Base-by-base conservation (phyloP, 2,113 vertebrate genomes). In the Lates calcarifer region DNA sequence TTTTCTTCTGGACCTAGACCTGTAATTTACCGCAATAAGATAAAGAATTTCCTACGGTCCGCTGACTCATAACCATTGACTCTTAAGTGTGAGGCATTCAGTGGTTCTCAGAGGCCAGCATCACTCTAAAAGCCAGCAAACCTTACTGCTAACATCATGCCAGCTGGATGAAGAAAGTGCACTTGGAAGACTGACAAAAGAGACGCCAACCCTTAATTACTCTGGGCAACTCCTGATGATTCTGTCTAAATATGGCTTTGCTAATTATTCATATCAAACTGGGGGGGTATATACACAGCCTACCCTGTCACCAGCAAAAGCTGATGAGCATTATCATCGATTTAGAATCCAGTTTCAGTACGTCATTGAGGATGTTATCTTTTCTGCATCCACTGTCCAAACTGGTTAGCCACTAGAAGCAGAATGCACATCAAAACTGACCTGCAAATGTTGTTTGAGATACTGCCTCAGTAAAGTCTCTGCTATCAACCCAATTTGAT, bases 11-110 rank as follows among this genome's bases (percentile, higher is more conserved):
- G 63, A 28, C 0, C 24, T 9, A 37, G 20, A 68, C 62, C 53
- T 58, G 26, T 78, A 58, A 88, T 89, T 91, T 81, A 84, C 73
- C 62, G 39, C 58, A 82, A 13, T 55, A 62, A 81, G n/a, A 84
- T 14, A n/a, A 70, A 57, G 28, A 47, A 56, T 79, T 77, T 57
- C 15, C 47, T 63, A 12, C 9, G 15, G 29, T 24, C 22, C 28
- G 15, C 68, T 43, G 41, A 45, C 70, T 47, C 1, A 8, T 68
- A 64, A 79, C 73, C 74, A 84, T 76, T 79, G 78, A 80, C 75
- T 70, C 35, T 31, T 63, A 26, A 63, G 45, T 60, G 37, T 56
- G 53, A 70, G 33, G 18, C 62, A 73, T 56, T 84, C 53, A 79
- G 41, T 64, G 63, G 39, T 73, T 85, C 55, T 60, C n/a, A 66